Base-by-base conservation (phyloP, 2,888 invertebrate species). In the Amorpha juglandis region DNA sequence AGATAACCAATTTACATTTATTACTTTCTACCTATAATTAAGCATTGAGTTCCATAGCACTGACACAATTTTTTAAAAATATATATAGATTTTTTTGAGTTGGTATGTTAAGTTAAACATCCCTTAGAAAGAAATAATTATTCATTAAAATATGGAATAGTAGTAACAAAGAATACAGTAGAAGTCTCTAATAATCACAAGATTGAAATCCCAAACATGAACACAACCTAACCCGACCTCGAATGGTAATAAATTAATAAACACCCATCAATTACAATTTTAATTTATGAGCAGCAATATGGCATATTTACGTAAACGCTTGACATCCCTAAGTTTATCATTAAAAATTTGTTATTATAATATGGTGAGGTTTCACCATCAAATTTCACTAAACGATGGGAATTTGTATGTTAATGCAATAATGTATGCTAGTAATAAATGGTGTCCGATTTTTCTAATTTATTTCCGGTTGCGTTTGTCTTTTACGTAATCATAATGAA, bases 301-400 rank as follows among this genome's bases (percentile, higher is more conserved):
- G 73, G 72, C 38, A 47, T 58, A n/a, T 48, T 84, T 78, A 77
- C 71, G 72, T 73, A 79, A 82, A 62, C 27, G 62, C 63, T 66
- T 71, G 45, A 33, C 68, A 53, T 63, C 27, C 27, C 27, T 27
- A 78, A 75, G 74, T 82, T 81, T 74, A 73, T 80, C 73, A 82
- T 79, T 65, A 70, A 63, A 66, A 74, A 78, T 81, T 80, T 76
- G 71, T 79, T 80, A 82, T 74, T 82, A 75, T 81, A 82, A 80
- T 80, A 76, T 73, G 65, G 74, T 71, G 74, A 76, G 66, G 77
- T 83, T 80, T 82, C 81, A 77, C 78, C 76, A 80, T 77, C 71
- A 68, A 78, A 80, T 86, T 87, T 88, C 84, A 83, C 83, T 73
- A 71, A 74, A 68, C 75, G 69, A 66, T 81, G 77, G 76, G 80